Evolutionary conservation across 2,888 invertebrate genomes (phyloP), one percentile per base, ranked within the genome.

Genomic region (Dyspetes luteomarginatus): DNA sequence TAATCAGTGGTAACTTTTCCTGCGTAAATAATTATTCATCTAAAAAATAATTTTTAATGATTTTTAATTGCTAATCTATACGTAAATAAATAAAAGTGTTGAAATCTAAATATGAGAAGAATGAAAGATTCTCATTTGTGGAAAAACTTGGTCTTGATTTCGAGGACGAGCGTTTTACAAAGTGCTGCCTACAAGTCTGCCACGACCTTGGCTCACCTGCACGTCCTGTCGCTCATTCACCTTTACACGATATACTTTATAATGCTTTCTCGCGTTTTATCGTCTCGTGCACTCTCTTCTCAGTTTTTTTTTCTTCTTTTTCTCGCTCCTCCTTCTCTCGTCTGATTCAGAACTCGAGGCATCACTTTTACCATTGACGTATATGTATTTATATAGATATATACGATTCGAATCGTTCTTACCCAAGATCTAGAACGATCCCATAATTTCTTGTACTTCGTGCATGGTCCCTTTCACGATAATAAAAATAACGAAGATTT

Each of bases 171-270:
- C 36, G 64, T n/a, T 45, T 74, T 58, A 5, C 30, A 48, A 28
- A 30, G 26, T 9, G 9, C 58, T 45, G 64, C 24, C 64, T 48
- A 50, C 56, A 48, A 24, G 48, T 80, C 71, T 52, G 56, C 52
- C 68, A 68, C 77, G 73, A 74, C 81, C 81, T 81, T 71, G 77
- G 45, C 30, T 81, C 76, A 77, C 81, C 77, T 74, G 77, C 26
- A 52, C 62, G 58, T 30, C 77, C 77, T 77, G 73, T 78, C 77
- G 73, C 81, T 74, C 81, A 77, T 81, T 81, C 69, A 64, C 74
- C 73, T 74, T 55, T 58, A 5, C 30, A 17, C 41, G 24, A 48
- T 24, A 60, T 24, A 68, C 48, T 56, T 76, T 41, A 62, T 60
- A 55, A 56, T 55, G n/a, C 62, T 41, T 81, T 75, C 71, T 62